A percentile compares a stretch with the other conserved stretches of the same genome.
Conservation (phyloP, 2,888 invertebrate species). For the Geotrupes spiniger region DNA sequence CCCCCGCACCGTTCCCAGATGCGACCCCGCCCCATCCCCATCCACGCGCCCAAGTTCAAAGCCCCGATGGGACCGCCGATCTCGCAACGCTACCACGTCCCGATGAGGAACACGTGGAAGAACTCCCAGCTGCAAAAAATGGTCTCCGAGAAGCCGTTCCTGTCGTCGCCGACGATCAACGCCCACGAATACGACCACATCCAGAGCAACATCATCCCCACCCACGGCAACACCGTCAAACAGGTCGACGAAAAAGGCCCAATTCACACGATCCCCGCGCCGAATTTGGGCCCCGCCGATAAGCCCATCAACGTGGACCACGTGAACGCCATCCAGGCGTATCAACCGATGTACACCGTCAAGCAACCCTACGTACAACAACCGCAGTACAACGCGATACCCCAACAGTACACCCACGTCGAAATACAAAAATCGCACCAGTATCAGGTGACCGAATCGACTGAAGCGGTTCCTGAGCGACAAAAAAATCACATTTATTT, state of each 20-base stretch:
- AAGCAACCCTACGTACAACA: slow-evolving; percentile 22
- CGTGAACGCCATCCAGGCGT: slow-evolving; percentile 35
- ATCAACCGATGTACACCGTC: slow-evolving; percentile 20
- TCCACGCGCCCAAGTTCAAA: slow-evolving; percentile 33
- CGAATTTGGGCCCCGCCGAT: slow-evolving; percentile 70
- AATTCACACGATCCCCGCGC: slow-evolving; percentile 83
- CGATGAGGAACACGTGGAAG: slow-evolving; percentile 34
- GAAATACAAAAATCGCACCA: slow-evolving; percentile 38
- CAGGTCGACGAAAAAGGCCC: slow-evolving; percentile 61
- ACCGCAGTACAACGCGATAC: slow-evolving; percentile 28
- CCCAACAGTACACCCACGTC: slow-evolving; percentile 35
- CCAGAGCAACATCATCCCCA: slow-evolving; percentile 45
- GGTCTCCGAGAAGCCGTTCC: slow-evolving; percentile 30
- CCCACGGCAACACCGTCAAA: slow-evolving; percentile 42
- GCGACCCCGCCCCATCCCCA: slow-evolving; percentile 31
- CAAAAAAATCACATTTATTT: slow-evolving; percentile 46
- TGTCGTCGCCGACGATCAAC: slow-evolving; percentile 36
- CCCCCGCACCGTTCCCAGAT: slow-evolving; percentile 19
- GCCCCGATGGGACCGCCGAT: slow-evolving; percentile 29
- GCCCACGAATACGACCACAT: slow-evolving; percentile 37
- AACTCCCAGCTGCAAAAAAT: slow-evolving; percentile 29
- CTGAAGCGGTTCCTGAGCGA: slow-evolving; percentile 45
- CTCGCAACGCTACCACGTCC: slow-evolving; percentile 20
- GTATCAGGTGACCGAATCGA: slow-evolving; percentile 57
- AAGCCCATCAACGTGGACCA: slow-evolving; percentile 57